These are phyloP conservation scores for Perizoma affinitatum DNA, from an alignment of 2,888 invertebrate genomes.

Conservation along the genomic window DNA sequence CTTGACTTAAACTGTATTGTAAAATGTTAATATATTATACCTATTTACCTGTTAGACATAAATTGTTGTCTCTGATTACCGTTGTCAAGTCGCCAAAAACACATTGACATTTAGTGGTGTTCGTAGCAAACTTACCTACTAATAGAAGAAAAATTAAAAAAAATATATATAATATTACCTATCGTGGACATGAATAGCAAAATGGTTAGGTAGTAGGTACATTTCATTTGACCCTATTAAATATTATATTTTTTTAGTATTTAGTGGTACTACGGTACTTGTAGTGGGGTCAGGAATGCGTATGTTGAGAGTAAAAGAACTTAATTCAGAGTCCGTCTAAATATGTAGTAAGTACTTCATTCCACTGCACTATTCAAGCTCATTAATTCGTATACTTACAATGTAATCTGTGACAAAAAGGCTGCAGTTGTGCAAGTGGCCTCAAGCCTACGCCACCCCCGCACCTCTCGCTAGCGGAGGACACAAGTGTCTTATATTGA, in stretches of 20 bases:
- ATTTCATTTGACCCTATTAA: too few relatives aligned
- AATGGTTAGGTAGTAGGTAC: too few relatives aligned
- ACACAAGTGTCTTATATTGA: conserved; percentile 32
- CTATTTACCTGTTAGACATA: not conserved
- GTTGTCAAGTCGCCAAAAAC: not conserved
- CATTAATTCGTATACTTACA: not conserved
- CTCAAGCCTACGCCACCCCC: conserved; percentile 64
- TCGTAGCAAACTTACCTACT: not conserved
- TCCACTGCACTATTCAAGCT: not conserved
- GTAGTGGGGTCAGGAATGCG: too few relatives aligned
- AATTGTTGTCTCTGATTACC: not conserved
- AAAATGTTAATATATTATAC: too few relatives aligned
- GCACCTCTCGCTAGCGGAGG: conserved; percentile 48
- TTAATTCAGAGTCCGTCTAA: too few relatives aligned
- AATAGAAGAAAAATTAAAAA: too few relatives aligned
- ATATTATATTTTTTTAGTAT: too few relatives aligned
- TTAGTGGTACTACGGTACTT: too few relatives aligned
- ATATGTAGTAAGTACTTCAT: not conserved
- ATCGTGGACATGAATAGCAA: too few relatives aligned
- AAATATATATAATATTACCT: too few relatives aligned
- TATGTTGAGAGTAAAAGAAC: too few relatives aligned
- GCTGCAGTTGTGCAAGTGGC: conserved; percentile 66
- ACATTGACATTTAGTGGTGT: not conserved
- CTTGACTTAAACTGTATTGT: conserved; percentile 38
- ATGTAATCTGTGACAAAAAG: conserved; percentile 3